phyloP scores from a whole-genome alignment of 2,797 vertebrate species.

The Eospalax fontanierii region DNA sequence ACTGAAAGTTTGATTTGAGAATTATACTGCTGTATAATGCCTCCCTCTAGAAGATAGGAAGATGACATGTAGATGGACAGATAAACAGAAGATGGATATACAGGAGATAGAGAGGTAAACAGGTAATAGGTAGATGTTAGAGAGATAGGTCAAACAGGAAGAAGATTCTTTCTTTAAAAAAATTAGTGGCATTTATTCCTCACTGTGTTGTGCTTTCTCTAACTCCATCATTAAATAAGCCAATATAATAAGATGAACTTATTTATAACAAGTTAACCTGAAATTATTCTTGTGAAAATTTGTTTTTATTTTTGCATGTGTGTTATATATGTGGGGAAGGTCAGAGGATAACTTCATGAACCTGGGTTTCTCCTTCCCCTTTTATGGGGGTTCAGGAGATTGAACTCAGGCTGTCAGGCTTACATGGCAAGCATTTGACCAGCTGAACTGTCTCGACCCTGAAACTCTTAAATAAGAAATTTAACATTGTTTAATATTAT shows the following conservation, averaged over 20 bases:
- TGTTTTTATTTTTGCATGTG: too few species aligned
- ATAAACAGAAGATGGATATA: background rate
- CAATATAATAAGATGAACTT: conserved; percentile 4
- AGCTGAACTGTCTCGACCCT: background rate
- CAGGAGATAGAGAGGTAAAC: background rate
- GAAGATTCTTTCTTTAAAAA: conserved; percentile 33
- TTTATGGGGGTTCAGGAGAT: too few species aligned
- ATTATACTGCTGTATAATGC: background rate
- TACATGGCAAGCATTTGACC: too few species aligned
- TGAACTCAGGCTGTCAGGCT: too few species aligned
- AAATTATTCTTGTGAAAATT: too few species aligned
- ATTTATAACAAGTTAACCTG: background rate
- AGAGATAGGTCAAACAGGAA: background rate
- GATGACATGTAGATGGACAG: background rate
- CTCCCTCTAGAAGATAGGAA: background rate
- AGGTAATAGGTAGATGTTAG: too few species aligned
- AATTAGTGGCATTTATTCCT: conserved; percentile 18
- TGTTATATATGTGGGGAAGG: too few species aligned
- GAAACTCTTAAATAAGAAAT: conserved; percentile 14
- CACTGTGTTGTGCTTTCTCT: background rate
- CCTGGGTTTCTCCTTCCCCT: too few species aligned
- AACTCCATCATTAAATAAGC: background rate
- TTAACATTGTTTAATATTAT: background rate
- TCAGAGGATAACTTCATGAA: too few species aligned
- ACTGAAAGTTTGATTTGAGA: conserved; percentile 7